Evolutionary conservation across 2,888 invertebrate genomes (phyloP), one percentile per base, ranked within the genome.

Genomic region (Dascillus cervinus): DNA sequence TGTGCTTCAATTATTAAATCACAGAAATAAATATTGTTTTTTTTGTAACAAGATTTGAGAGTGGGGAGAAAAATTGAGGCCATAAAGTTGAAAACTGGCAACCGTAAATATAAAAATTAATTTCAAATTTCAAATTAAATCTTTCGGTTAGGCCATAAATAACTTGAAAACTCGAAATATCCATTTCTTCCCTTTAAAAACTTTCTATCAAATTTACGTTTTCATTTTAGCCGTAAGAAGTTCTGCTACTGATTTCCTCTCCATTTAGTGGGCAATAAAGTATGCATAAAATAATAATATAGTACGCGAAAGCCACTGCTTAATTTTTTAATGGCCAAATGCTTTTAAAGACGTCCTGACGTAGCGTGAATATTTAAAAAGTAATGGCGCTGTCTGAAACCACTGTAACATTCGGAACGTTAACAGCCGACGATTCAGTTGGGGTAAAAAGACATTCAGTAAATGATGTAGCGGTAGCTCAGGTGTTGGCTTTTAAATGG

Each of bases 271-370:
- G 49, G 50, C 54, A 56, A 55, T 52, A 61, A 60, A 61, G 60
- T 60, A 58, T 58, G 62, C 64, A 64, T 64, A 64, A 65, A 65
- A 64, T 64, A 64, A 64, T 65, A 64, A 63, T 64, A 60, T 62
- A 61, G 64, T 60, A 57, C 58, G 50, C 41, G n/a, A n/a, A 55
- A 57, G 58, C 56, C 58, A 50, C 53, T 53, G 60, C 62, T 64
- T 65, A 65, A 65, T 65, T 73, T 73, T 72, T 73, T 73, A 73
- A 73, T 73, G 73, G 72, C 71, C 66, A 71, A 72, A 73, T 73
- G 73, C 73, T 73, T 73, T 73, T 72, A 73, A 71, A 70, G 69
- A 69, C 66, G 61, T 59, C 56, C 60, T 56, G 56, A 60, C 58
- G 55, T 52, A 40, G 52, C 53, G 46, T 63, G 62, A 62, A 64